Conservation (phyloP, 2,888 invertebrate genomes). For the Aproaerema taeniolella region DNA sequence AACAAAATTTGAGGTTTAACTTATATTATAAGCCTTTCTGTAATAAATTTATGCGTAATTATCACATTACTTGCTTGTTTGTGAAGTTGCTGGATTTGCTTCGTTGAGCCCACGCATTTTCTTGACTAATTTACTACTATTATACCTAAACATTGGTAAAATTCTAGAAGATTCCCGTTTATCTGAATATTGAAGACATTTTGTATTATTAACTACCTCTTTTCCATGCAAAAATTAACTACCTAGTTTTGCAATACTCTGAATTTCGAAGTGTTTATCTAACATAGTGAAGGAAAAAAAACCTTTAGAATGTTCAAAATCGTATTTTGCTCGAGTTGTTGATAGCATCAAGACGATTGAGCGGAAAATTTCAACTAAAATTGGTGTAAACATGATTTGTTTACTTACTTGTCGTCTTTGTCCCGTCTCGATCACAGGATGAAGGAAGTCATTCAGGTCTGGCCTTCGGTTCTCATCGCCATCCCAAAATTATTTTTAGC, state of each 20-base stretch:
- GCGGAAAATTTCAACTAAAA: too few species aligned
- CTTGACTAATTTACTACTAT: conserved; percentile 14
- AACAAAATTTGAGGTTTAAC: neutral
- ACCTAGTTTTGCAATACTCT: too few species aligned
- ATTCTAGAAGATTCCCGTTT: too few species aligned
- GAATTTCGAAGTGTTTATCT: too few species aligned
- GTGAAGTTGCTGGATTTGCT: neutral
- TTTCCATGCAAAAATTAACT: too few species aligned
- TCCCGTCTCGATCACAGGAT: conserved; percentile 37
- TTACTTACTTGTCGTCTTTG: conserved; percentile 51
- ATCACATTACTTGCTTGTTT: conserved; percentile 3
- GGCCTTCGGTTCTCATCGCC: conserved; percentile 44
- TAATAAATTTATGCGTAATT: conserved; percentile 17
- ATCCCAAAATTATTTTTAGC: conserved; percentile 36
- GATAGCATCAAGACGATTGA: too few species aligned
- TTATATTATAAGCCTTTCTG: conserved; percentile 12
- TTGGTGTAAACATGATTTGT: conserved; percentile 28
- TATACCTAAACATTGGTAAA: too few species aligned
- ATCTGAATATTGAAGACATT: too few species aligned
- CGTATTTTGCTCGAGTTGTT: too few species aligned
- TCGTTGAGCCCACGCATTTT: neutral
- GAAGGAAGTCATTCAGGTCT: conserved; percentile 44
- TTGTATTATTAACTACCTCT: too few species aligned
- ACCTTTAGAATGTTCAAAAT: too few species aligned
- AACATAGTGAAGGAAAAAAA: too few species aligned